These are phyloP conservation scores for Temnothorax nylanderi DNA, from an alignment of 1,140 invertebrate genomes.

Conservation along the genomic window DNA sequence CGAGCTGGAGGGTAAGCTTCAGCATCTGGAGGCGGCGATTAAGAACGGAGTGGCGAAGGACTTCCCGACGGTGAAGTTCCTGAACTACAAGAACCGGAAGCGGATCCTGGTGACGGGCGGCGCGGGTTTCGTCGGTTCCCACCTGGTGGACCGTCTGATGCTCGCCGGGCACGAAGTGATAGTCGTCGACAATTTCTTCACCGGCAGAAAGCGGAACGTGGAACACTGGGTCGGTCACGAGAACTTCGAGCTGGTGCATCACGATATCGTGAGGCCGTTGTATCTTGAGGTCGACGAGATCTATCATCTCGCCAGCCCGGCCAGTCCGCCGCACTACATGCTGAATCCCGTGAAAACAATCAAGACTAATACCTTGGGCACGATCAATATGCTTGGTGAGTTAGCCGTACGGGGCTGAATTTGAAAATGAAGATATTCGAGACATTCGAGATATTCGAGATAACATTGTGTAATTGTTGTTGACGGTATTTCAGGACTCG, in stretches of 20 bases:
- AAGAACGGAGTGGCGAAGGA: conserved; percentile 90
- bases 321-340: conserved; percentile 99
- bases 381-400: conserved; percentile 99
- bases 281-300: conserved; percentile 99
- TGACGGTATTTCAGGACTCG: conserved; percentile 89
- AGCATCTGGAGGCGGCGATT: conserved; percentile 87
- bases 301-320: conserved; percentile 99
- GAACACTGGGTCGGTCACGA: conserved; percentile 99
- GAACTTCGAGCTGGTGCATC: conserved; percentile 99
- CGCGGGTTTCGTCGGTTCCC: conserved; percentile 99
- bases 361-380: conserved; percentile 99
- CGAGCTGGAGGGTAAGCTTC: conserved; percentile 90
- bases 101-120: conserved; percentile 98
- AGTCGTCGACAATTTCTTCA: conserved; percentile 99
- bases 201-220: conserved; percentile 98
- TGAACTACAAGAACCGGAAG: conserved; percentile 96
- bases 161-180: conserved; percentile 98
- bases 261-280: conserved; percentile 99
- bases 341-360: conserved; percentile 99
- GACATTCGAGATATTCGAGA: not conserved
- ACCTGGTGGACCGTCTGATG: conserved; percentile 98
- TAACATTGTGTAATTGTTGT: conserved; percentile 18
- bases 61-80: conserved; percentile 95
- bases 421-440: conserved; percentile 3
- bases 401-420: not conserved